These are phyloP conservation scores for Drosophila sturtevanti DNA, from an alignment of 1,140 invertebrate species.

Conservation along the genomic window DNA sequence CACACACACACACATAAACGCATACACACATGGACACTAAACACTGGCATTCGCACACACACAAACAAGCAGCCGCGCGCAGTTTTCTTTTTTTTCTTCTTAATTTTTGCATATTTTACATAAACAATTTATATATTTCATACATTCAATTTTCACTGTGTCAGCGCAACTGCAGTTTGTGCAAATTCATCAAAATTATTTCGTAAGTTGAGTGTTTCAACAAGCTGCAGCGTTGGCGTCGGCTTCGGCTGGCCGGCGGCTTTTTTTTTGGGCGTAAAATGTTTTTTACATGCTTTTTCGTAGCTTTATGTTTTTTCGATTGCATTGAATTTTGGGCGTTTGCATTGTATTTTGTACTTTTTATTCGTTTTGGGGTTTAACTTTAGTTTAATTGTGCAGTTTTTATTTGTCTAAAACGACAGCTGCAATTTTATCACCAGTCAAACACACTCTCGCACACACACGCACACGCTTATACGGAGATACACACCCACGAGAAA, in stretches of 20 bases:
- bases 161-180: constrained; percentile 56
- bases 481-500: constrained; percentile 18
- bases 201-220: constrained; percentile 53
- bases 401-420: constrained; percentile 69
- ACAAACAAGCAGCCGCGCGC: constrained; percentile 34
- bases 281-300: constrained; percentile 51
- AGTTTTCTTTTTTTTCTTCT: constrained; percentile 46
- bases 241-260: constrained; percentile 64
- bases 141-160: constrained; percentile 63
- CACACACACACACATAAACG: constrained; percentile 32
- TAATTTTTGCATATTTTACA: constrained; percentile 48
- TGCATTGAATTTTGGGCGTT: not conserved
- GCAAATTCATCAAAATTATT: constrained; percentile 49
- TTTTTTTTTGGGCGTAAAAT: constrained; percentile 61
- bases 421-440: constrained; percentile 62
- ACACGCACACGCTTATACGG: constrained; percentile 21
- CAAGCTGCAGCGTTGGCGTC: constrained; percentile 36
- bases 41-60: constrained; percentile 6
- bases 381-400: constrained; percentile 22
- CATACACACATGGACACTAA: constrained; percentile 25
- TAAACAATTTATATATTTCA: constrained; percentile 56
- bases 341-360: constrained; percentile 19
- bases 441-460: constrained; percentile 42
- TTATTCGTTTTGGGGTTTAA: constrained; percentile 11
- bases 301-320: constrained; percentile 7